Conservation (phyloP, 2,888 invertebrate species). For the Rhagonycha fulva region DNA sequence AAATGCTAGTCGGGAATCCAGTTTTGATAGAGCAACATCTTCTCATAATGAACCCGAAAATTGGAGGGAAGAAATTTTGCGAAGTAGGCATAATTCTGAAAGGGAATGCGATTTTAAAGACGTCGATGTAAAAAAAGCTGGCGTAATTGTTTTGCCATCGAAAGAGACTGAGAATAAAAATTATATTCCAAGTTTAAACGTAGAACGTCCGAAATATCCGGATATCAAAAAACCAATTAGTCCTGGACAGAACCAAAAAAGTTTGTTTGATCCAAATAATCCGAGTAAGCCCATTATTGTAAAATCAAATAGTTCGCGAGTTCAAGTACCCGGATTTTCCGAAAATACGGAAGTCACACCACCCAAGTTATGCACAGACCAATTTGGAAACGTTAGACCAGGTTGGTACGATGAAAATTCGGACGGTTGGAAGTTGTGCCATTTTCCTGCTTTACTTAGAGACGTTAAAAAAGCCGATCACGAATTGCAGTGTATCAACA, state of each 20-base stretch:
- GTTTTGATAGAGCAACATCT: slow-evolving; percentile 45
- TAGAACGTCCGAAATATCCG: slow-evolving; percentile 34
- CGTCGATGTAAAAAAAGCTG: slow-evolving; percentile 40
- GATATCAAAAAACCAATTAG: slow-evolving; percentile 32
- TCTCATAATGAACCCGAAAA: slow-evolving; percentile 48
- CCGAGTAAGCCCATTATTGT: slow-evolving; percentile 75
- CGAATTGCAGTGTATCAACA: slow-evolving; percentile 67
- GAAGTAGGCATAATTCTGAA: slow-evolving; percentile 40
- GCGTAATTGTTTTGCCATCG: slow-evolving; percentile 49
- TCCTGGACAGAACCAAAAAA: slow-evolving; percentile 53
- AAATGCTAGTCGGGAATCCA: slow-evolving; percentile 46
- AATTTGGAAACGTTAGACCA: slow-evolving; percentile 58
- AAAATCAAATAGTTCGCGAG: slow-evolving; percentile 56
- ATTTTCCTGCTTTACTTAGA: slow-evolving; percentile 60
- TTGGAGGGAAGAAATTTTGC: slow-evolving; percentile 52
- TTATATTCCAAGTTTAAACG: slow-evolving; percentile 23
- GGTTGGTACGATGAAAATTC: slow-evolving; percentile 63
- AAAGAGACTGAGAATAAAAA: slow-evolving; percentile 36
- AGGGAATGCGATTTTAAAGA: slow-evolving; percentile 36
- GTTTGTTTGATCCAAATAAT: slow-evolving; percentile 66
- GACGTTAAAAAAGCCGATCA: slow-evolving; percentile 72
- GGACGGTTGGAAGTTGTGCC: slow-evolving; percentile 65
- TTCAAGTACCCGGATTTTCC: slow-evolving; percentile 46
- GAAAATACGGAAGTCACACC: slow-evolving; percentile 41
- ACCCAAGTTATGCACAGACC: slow-evolving; percentile 53